phyloP scores from a whole-genome alignment of 2,888 invertebrate species.

The Auanema freiburgensis region DNA sequence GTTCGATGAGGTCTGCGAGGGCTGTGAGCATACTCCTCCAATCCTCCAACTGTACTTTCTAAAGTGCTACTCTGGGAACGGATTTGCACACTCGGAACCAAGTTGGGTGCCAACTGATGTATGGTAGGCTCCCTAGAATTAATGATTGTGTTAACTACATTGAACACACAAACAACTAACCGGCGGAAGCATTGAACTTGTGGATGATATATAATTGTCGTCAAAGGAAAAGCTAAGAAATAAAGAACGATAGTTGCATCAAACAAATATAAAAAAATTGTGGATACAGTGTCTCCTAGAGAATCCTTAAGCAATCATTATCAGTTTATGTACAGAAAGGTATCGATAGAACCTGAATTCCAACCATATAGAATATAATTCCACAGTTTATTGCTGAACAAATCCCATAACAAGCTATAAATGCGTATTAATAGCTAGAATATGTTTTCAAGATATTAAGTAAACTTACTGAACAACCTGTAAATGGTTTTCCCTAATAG shows the following conservation, averaged over 20 bases:
- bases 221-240: conserved; percentile 55
- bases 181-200: conserved; percentile 46
- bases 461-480: conserved; percentile 36
- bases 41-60: conserved; percentile 29
- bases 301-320: conserved; percentile 33
- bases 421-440: neutral
- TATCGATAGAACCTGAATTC: conserved; percentile 31
- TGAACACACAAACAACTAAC: conserved; percentile 2
- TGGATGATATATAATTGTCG: conserved; percentile 58
- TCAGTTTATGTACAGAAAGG: neutral
- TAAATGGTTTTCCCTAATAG: conserved; percentile 41
- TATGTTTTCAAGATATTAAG: neutral
- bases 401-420: conserved; percentile 44
- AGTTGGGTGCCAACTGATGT: conserved; percentile 4
- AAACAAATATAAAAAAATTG: conserved; percentile 51
- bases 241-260: conserved; percentile 54
- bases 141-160: neutral
- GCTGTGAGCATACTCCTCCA: conserved; percentile 26
- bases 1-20: conserved; percentile 14
- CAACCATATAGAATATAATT: conserved; percentile 60
- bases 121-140: neutral
- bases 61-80: conserved; percentile 33
- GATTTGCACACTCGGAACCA: conserved; percentile 5
- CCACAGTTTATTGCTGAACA: conserved; percentile 47
- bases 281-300: conserved; percentile 46